Percentiles rank a stretch among this genome's conserved stretches.
Evolutionary conservation across 2,113 vertebrate species (phyloP).

Genomic region (Hemibagrus wyckioides): DNA sequence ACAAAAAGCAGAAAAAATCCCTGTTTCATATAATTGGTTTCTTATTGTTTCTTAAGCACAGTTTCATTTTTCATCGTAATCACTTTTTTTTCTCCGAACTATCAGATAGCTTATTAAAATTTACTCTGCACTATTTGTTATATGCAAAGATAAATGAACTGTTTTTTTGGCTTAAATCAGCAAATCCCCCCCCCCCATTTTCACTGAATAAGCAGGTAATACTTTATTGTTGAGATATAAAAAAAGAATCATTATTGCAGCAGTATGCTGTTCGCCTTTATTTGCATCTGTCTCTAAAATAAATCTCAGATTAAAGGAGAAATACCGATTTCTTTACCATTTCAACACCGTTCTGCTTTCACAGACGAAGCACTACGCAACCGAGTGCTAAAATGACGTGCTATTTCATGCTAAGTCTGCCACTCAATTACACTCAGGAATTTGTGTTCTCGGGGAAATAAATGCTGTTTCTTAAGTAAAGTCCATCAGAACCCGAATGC

Average conservation of each 20-base stretch:
- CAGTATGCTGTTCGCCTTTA: too few species aligned
- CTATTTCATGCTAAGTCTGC: neutral
- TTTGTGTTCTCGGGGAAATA: neutral
- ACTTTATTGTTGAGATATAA: too few species aligned
- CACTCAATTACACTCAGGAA: conserved; percentile 29
- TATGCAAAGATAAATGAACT: neutral
- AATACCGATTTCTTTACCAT: too few species aligned
- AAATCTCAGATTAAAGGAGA: too few species aligned
- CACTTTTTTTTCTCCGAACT: neutral
- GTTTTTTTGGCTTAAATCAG: too few species aligned
- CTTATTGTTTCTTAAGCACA: neutral
- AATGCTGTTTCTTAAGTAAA: neutral
- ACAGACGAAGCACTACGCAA: neutral
- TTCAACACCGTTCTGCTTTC: too few species aligned
- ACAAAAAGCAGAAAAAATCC: neutral
- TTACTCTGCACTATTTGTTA: neutral
- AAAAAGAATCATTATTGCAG: too few species aligned
- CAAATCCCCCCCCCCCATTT: too few species aligned
- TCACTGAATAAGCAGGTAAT: too few species aligned
- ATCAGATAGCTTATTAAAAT: neutral
- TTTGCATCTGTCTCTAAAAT: too few species aligned
- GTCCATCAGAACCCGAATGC: neutral
- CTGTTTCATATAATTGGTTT: neutral
- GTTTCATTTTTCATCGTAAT: conserved; percentile 11
- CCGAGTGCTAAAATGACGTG: neutral